phyloP scores from a whole-genome alignment of 2,888 invertebrate genomes.

The Limnephilus marmoratus region DNA sequence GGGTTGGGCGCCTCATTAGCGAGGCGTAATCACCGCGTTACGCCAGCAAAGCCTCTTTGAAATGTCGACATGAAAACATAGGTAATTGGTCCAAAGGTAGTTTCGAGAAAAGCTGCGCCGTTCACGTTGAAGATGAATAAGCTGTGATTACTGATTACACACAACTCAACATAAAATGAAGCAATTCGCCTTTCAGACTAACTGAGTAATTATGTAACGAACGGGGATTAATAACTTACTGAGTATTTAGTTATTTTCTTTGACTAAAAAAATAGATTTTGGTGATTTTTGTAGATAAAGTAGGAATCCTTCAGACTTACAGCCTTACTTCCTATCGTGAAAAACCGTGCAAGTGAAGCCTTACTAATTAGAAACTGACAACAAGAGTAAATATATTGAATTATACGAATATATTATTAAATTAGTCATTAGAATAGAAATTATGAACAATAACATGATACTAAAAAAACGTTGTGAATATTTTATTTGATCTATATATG shows the following conservation, averaged over 20 bases:
- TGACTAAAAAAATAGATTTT: not conserved
- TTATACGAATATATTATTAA: no score
- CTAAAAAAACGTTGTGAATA: no score
- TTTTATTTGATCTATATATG: no score
- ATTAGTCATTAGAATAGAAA: no score
- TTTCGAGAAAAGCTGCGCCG: conserved; percentile 12
- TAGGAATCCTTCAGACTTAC: not conserved
- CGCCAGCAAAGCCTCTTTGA: conserved; percentile 42
- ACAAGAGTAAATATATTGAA: no score
- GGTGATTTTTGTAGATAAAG: not conserved
- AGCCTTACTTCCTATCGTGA: no score
- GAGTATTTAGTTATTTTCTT: not conserved
- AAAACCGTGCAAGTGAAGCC: no score
- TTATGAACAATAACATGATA: no score
- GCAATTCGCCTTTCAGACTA: not conserved
- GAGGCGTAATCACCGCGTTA: conserved; percentile 50
- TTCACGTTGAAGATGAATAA: conserved; percentile 47
- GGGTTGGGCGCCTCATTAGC: conserved; percentile 41
- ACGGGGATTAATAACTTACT: not conserved
- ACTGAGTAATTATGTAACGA: conserved; percentile 19
- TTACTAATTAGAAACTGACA: no score
- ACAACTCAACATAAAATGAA: not conserved
- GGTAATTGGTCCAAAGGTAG: conserved; percentile 44
- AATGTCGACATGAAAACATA: conserved; percentile 24
- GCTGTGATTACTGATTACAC: conserved; percentile 57